Base-by-base conservation (phyloP, 2,888 invertebrate genomes). In the Mallateleia sp. region DNA sequence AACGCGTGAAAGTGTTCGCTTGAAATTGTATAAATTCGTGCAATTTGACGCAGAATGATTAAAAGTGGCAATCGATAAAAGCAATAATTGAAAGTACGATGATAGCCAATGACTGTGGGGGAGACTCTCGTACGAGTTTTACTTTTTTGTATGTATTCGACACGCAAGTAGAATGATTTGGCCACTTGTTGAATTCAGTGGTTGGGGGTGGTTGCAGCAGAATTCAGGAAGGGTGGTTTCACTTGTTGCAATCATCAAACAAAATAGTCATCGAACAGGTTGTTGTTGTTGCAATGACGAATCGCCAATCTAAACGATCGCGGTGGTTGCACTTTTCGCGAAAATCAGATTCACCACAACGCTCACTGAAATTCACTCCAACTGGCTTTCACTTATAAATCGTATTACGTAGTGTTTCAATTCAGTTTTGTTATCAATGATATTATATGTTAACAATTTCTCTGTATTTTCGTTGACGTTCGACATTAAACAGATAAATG, bases 191-290 rank as follows among this genome's bases (percentile, higher is more conserved):
- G 94, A 93, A 92, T 92, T 90, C 90, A 85, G 90, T 89, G 88
- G 79, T 75, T 60, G 66, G 74, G 60, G 81, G 66, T 64, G 54
- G 60, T 42, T 64, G 84, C 72, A 77, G 52, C 66, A 64, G 80
- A 85, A 84, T 87, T 85, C 81, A 64, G 84, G 28, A 80, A 71
- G 88, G 91, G 89, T 91, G 90, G 85, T 89, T 92, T 92, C 93
- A 94, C 94, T 94, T 94, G 94, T 94, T 94, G 94, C 94, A 93
- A 94, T 94, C 93, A 94, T 94, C 93, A 94, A 94, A 93, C 91
- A 93, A 91, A 93, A 93, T 91, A 94, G 93, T 94, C 94, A 94
- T 94, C 93, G 94, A 94, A 94, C 93, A 94, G 93, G 93, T 94
- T 94, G 94, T 93, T 94, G 94, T 92, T 69, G 42, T 52, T 75